Conservation (phyloP, 37 sponge, comb jelly and placozoan species). For the Aphrocallistes beatrix region DNA sequence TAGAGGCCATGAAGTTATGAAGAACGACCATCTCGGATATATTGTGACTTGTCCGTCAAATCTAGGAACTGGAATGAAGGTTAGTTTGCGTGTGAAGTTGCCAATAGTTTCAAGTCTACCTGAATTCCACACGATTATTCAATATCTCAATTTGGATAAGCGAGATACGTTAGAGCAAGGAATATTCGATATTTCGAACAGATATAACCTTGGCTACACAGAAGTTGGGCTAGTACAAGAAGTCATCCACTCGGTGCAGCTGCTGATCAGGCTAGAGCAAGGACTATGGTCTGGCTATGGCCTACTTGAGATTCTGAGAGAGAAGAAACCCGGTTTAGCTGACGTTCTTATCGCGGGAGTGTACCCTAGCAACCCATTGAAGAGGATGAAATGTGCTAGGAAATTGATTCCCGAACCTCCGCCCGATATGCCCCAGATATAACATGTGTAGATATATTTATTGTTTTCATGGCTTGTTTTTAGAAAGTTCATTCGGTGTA, state of each 20-base stretch:
- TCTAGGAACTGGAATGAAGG: conserved; percentile 76
- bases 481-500: too few relatives aligned
- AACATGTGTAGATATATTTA: too few relatives aligned
- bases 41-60: conserved; percentile 77
- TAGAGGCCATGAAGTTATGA: conserved; percentile 46
- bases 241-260: conserved; percentile 72
- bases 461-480: too few relatives aligned
- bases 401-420: background rate
- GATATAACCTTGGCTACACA: conserved; percentile 54
- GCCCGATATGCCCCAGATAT: background rate
- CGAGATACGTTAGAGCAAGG: conserved; percentile 45
- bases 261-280: conserved; percentile 31
- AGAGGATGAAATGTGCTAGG: background rate
- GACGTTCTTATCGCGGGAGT: background rate
- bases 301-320: background rate
- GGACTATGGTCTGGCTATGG: background rate
- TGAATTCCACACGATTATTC: conserved; percentile 34
- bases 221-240: conserved; percentile 77
- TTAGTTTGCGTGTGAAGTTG: conserved; percentile 65
- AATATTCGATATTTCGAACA: conserved; percentile 70
- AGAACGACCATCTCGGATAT: conserved; percentile 66
- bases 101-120: conserved; percentile 37
- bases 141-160: conserved; percentile 56
- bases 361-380: background rate
- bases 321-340: background rate